Evolutionary conservation across 2,797 vertebrate species (phyloP), one percentile per base, ranked within the genome.

Genomic region (Pseudocheirus occidentalis): DNA sequence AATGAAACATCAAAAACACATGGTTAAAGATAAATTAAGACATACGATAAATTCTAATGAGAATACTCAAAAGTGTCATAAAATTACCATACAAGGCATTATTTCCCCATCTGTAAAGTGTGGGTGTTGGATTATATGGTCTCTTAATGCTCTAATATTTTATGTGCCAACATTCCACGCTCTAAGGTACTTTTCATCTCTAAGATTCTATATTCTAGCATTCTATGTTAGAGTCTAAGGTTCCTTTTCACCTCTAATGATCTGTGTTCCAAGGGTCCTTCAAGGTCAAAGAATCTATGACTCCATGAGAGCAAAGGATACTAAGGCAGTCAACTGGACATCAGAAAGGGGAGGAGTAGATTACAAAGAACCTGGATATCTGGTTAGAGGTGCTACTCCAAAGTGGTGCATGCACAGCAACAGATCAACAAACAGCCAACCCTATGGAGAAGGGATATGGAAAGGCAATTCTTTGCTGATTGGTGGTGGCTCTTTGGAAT

Each of bases 391-490:
- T 81, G 21, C 73, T 81, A 27, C 73, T 81, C 73, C 73, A 87
- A 87, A 87, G 40, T 27, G 40, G 40, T 24, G 10, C 40, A 46
- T 87, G 73, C 40, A 87, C 73, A 50, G 40, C 9, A 50, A 87
- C 73, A 87, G 24, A 87, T 7, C 73, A 46, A 87, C n/a, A 91
- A 90, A 90, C 91, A 96, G 96, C 31, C 90, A 94, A 91, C 90
- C 89, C 5, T 0, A 18, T 57, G 91, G 95, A 92, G 24, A 52
- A n/a, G 66, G 31, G 24, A 40, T 55, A 2, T 0, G 2, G 93
- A 95, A 94, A 91, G 90, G 94, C 93, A 28, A 87, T 50, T 93
- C 95, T 92, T 91, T 96, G 90, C 95, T 95, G 95, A 94, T 92
- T 81, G 96, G 96, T 5, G 56, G 95, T 93, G 13, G 13, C 94